phyloP scores from a whole-genome alignment of 2,797 vertebrate species.

The Galaxias olidus region DNA sequence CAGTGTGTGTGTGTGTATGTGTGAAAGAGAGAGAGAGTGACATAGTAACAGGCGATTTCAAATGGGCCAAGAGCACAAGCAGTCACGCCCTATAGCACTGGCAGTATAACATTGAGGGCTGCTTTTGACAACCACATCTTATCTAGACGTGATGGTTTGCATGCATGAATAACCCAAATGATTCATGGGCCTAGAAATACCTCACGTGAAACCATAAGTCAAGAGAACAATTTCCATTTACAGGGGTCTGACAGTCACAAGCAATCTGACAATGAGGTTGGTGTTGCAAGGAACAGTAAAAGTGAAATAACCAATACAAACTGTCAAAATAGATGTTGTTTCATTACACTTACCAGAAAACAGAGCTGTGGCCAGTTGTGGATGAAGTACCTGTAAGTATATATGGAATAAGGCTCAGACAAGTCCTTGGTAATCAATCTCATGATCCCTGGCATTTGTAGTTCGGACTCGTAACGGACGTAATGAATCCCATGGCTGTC shows the following conservation, averaged over 20 bases:
- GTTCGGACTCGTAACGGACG: slow-evolving; percentile 95
- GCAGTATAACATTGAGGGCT: not conserved
- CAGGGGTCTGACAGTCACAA: no score
- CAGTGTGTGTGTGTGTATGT: slow-evolving; percentile 6
- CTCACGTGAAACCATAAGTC: not conserved
- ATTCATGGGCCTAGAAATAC: not conserved
- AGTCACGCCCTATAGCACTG: slow-evolving; percentile 35
- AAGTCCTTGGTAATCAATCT: slow-evolving; percentile 99
- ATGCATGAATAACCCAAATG: not conserved
- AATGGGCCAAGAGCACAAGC: slow-evolving; percentile 3
- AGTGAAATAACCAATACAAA: no score
- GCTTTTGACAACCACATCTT: not conserved
- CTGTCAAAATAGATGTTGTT: not conserved
- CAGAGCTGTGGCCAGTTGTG: slow-evolving; percentile 99
- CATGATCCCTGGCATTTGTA: slow-evolving; percentile 99
- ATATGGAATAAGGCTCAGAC: slow-evolving; percentile 99
- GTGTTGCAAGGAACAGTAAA: no score
- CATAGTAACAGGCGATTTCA: slow-evolving; percentile 27
- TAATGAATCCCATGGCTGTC: slow-evolving; percentile 89
- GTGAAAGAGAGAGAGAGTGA: not conserved
- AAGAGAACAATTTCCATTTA: not conserved
- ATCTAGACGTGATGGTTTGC: not conserved
- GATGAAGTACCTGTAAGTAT: slow-evolving; percentile 99
- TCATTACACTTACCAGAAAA: slow-evolving; percentile 93
- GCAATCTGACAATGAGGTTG: no score